Conservation (phyloP, 2,888 invertebrate species). For the Watsonalla cultraria region DNA sequence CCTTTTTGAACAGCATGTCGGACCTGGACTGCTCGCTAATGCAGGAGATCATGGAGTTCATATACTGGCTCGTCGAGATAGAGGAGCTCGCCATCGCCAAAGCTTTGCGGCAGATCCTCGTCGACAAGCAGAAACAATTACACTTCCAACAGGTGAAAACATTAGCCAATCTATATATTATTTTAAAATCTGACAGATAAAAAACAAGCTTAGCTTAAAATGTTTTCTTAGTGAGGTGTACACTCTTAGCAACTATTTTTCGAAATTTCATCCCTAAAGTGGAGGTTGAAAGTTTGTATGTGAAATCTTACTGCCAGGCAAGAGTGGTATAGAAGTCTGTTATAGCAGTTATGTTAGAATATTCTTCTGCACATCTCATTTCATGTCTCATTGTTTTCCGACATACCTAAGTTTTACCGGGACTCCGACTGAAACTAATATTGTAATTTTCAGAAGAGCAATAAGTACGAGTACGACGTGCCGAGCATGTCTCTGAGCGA, state of each 20-base stretch:
- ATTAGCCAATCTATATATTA: neutral
- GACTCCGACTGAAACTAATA: neutral
- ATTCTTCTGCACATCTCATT: too few relatives aligned
- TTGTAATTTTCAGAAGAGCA: conserved; percentile 45
- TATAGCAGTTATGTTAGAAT: too few relatives aligned
- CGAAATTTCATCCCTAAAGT: too few relatives aligned
- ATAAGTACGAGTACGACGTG: conserved; percentile 64
- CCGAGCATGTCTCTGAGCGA: conserved; percentile 70
- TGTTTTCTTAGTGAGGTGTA: too few relatives aligned
- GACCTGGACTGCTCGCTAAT: conserved; percentile 91
- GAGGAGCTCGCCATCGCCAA: conserved; percentile 96
- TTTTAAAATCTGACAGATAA: neutral
- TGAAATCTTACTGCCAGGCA: too few relatives aligned
- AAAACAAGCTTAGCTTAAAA: neutral
- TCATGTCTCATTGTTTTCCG: too few relatives aligned
- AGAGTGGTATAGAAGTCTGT: too few relatives aligned
- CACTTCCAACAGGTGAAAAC: conserved; percentile 66
- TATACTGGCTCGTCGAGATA: conserved; percentile 93
- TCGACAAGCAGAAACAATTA: conserved; percentile 88
- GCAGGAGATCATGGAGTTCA: conserved; percentile 93
- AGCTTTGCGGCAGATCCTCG: conserved; percentile 91
- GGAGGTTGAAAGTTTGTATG: too few relatives aligned
- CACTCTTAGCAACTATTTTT: too few relatives aligned
- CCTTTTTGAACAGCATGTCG: conserved; percentile 79
- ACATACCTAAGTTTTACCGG: too few relatives aligned